Conservation (phyloP, 2,888 invertebrate species). For the Drosophila dives region DNA sequence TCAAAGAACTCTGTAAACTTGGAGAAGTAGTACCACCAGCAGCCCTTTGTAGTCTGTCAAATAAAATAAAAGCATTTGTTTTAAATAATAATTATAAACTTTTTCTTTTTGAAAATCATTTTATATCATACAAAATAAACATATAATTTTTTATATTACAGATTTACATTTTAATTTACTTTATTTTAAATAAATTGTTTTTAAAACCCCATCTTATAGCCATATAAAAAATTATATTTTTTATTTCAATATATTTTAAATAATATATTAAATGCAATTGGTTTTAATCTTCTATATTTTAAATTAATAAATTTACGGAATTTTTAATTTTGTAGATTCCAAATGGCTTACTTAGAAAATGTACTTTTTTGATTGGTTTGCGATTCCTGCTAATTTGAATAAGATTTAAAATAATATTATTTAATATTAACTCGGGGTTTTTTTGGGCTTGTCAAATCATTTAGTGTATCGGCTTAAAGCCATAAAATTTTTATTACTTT, state of each 20-base stretch:
- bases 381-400: neutral
- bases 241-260: neutral
- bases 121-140: neutral
- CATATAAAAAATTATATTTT: neutral
- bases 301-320: neutral
- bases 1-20: slow-evolving; percentile 98
- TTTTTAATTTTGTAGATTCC: too few relatives aligned
- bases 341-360: too few relatives aligned
- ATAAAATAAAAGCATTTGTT: slow-evolving; percentile 2
- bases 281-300: neutral
- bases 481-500: neutral
- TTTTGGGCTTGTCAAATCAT: neutral
- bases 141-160: too few relatives aligned
- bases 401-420: neutral
- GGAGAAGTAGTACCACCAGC: slow-evolving; percentile 98
- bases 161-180: too few relatives aligned
- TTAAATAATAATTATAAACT: neutral
- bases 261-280: neutral
- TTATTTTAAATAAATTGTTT: neutral
- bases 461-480: neutral
- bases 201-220: neutral
- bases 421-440: too few relatives aligned
- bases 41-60: slow-evolving; percentile 91
- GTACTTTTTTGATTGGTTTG: neutral
- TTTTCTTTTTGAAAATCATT: neutral